Evolutionary conservation across 2,888 invertebrate genomes (phyloP), one percentile per base, ranked within the genome.

Genomic region (Drosophila neotestacea): DNA sequence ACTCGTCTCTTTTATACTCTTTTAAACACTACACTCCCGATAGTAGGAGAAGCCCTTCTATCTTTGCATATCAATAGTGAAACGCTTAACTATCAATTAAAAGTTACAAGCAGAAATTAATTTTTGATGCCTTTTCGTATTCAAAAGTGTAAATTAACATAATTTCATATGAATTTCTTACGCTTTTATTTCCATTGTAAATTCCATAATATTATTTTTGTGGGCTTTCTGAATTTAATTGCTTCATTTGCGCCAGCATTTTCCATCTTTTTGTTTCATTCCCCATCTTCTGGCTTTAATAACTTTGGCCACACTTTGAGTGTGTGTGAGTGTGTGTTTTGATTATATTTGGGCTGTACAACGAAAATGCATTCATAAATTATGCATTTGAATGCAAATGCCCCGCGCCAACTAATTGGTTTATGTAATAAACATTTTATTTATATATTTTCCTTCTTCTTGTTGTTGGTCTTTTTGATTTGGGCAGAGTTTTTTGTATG

Each of bases 321-420:
- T 28, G 46, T 4, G 34, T 41, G 47, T 47, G 51, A 3, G 51
- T 41, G 46, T 52, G 32, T 73, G 61, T 77, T 55, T 36, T 58
- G 46, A 47, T 50, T 81, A 39, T 66, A 71, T 66, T 62, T 61
- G 48, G 52, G 47, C 39, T 61, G 39, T 30, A 46, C 47, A 52
- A 58, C 58, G 30, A 52, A 66, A 66, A 67, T 68, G 87, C 81
- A 89, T 77, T 75, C 83, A 89, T 88, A 82, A 88, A 88, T 77
- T 71, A 89, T 82, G 80, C 83, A 89, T 83, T 76, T 60, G 50
- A 62, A 89, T 83, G 89, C 85, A 77, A 89, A 84, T 81, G 81
- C 60, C 58, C 51, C 66, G 44, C 69, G 64, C 36, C 70, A 50
- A 44, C 70, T 84, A 84, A 84, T 84, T 84, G 89, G 89, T 71